These are phyloP conservation scores for Strix aluco DNA, from an alignment of 2,113 vertebrate species.

Conservation along the genomic window DNA sequence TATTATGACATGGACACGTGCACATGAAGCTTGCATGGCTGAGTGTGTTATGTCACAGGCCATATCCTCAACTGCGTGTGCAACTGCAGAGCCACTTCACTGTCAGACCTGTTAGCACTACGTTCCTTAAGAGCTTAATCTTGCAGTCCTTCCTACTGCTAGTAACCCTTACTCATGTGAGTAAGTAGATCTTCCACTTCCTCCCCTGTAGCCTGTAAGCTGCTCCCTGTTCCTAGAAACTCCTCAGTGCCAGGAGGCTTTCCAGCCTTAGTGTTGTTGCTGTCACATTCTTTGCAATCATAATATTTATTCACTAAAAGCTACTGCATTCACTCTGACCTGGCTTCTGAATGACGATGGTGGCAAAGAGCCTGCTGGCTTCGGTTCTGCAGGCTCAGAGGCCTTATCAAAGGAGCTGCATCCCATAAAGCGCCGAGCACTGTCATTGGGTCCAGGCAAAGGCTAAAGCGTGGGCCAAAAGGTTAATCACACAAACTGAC, in stretches of 20 bases:
- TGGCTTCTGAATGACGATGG: not conserved
- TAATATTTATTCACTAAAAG: not conserved
- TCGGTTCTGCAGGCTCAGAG: not conserved
- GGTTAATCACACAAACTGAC: not conserved
- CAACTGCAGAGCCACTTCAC: not conserved
- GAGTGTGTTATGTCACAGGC: conserved; percentile 4
- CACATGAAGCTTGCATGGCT: not conserved
- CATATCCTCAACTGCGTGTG: not conserved
- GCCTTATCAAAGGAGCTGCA: not conserved
- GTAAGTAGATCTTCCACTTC: not conserved
- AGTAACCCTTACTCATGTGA: not conserved
- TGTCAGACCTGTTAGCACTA: not conserved
- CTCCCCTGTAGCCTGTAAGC: not conserved
- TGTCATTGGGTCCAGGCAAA: not conserved
- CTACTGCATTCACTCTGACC: not conserved
- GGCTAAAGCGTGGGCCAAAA: not conserved
- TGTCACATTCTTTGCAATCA: not conserved
- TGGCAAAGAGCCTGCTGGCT: not conserved
- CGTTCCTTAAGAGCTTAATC: conserved; percentile 8
- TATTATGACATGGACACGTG: not conserved
- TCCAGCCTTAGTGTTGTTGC: not conserved
- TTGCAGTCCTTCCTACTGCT: not conserved
- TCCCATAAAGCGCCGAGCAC: not conserved
- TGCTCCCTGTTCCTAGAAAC: not conserved
- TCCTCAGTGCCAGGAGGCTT: not conserved